phyloP scores from a whole-genome alignment of 2,888 invertebrate genomes.

The Hirtodrosophila cameraria region DNA sequence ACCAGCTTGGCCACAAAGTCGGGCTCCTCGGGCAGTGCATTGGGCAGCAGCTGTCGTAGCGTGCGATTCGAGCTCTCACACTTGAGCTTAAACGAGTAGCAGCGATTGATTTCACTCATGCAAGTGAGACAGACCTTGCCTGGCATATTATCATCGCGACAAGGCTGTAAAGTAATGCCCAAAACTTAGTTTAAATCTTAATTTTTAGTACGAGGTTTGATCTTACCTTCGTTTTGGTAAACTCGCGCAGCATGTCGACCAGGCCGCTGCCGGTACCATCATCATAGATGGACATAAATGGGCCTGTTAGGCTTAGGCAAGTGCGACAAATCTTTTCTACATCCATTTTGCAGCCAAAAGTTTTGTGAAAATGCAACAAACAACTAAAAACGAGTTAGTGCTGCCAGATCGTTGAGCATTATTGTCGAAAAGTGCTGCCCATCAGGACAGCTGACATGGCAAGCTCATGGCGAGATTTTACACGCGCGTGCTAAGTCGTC shows the following conservation, averaged over 20 bases:
- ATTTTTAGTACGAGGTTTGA: background rate
- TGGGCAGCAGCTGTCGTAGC: slow-evolving; percentile 78
- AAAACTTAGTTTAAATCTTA: background rate
- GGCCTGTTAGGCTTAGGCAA: slow-evolving; percentile 77
- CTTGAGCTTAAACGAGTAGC: slow-evolving; percentile 83
- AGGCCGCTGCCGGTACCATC: slow-evolving; percentile 67
- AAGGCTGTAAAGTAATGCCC: slow-evolving; percentile 63
- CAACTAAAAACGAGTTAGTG: slow-evolving; percentile 25
- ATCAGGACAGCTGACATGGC: background rate
- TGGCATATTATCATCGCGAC: slow-evolving; percentile 82
- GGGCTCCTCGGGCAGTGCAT: slow-evolving; percentile 64
- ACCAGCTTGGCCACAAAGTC: slow-evolving; percentile 7
- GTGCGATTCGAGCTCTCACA: slow-evolving; percentile 83
- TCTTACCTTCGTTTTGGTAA: slow-evolving; percentile 73
- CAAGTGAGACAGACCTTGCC: slow-evolving; percentile 82
- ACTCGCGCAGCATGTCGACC: slow-evolving; percentile 80
- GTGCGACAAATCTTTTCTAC: slow-evolving; percentile 82
- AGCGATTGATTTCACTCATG: slow-evolving; percentile 83
- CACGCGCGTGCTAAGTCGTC: too few relatives aligned
- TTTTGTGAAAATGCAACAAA: slow-evolving; percentile 35
- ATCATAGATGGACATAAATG: slow-evolving; percentile 81
- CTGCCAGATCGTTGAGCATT: slow-evolving; percentile 23
- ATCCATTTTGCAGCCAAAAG: slow-evolving; percentile 63
- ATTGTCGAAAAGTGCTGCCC: slow-evolving; percentile 14
- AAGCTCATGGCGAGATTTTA: too few relatives aligned